Base-by-base conservation (phyloP, 2,797 vertebrate genomes). In the Lagothrix lagotricha region DNA sequence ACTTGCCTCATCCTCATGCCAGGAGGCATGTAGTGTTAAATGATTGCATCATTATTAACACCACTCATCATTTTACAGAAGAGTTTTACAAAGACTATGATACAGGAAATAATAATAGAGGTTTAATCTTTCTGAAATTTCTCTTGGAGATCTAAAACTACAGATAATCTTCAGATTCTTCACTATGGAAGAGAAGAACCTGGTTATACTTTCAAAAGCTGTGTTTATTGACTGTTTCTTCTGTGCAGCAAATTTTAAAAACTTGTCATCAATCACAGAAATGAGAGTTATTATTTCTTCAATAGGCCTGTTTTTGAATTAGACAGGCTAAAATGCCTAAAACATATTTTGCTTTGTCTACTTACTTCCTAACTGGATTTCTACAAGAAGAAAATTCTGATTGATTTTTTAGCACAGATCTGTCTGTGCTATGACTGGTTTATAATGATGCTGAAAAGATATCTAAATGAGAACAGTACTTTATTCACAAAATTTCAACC, bases 161-260 rank as follows among this genome's bases (percentile, higher is more conserved):
- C 54, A n/a, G 77, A 4, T 39, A 52, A 36, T 80, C 44, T 41
- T 57, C 50, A 52, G 7, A 81, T 24, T 5, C 17, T 57, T 0
- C 2, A 8, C 2, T 48, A 26, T 58, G 28, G 14, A 70, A 41
- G 26, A 73, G 24, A 85, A 72, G 76, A 54, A 13, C 41, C 12
- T 80, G 28, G 30, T 9, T 73, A 26, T 77, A 30, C 67, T 58
- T 80, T 72, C 39, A 89, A 41, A 61, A 61, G 28, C 46, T 58
- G 44, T 84, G 33, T 70, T 88, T 95, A 75, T 79, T 96, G 54
- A 84, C n/a, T 28, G 67, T 61, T 70, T 82, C 44, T 84, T 81
- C 88, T 73, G 30, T 30, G 13, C 30, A 75, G 44, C 70, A 7
- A 14, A 64, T 70, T 80, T 97, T 92, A 30, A 76, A 93, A 82